phyloP scores from a whole-genome alignment of 2,797 vertebrate species.

The Hoplostethus atlanticus region DNA sequence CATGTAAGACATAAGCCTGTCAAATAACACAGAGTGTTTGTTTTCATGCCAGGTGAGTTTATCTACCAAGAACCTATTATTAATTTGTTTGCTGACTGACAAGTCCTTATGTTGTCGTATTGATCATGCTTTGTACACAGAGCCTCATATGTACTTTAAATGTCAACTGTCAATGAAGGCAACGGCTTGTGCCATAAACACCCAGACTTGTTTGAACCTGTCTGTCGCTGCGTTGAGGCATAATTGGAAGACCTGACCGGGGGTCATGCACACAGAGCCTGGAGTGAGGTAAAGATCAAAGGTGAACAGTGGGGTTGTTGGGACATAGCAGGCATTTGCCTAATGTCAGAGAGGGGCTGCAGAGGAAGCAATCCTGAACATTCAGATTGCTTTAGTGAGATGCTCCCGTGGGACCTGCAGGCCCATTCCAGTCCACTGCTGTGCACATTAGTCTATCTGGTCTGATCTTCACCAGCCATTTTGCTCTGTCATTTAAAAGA shows the following conservation, averaged over 20 bases:
- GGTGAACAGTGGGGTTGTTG: neutral
- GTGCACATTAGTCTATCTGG: too few relatives aligned
- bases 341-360: neutral
- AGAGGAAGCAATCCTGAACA: too few relatives aligned
- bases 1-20: neutral
- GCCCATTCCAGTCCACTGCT: too few relatives aligned
- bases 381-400: too few relatives aligned
- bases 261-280: neutral
- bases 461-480: too few relatives aligned
- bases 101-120: conserved; percentile 1
- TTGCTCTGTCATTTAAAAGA: too few relatives aligned
- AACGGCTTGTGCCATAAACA: conserved; percentile 1
- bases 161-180: too few relatives aligned
- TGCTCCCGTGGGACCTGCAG: too few relatives aligned
- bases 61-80: neutral
- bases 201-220: neutral
- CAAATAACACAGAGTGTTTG: neutral
- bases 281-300: neutral
- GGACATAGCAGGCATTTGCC: neutral
- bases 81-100: neutral
- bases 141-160: neutral
- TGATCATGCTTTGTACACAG: neutral
- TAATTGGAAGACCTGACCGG: conserved; percentile 5
- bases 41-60: neutral
- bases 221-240: conserved; percentile 12